Conservation (phyloP, 1,140 invertebrate genomes). For the Pseudoatta argentina region DNA sequence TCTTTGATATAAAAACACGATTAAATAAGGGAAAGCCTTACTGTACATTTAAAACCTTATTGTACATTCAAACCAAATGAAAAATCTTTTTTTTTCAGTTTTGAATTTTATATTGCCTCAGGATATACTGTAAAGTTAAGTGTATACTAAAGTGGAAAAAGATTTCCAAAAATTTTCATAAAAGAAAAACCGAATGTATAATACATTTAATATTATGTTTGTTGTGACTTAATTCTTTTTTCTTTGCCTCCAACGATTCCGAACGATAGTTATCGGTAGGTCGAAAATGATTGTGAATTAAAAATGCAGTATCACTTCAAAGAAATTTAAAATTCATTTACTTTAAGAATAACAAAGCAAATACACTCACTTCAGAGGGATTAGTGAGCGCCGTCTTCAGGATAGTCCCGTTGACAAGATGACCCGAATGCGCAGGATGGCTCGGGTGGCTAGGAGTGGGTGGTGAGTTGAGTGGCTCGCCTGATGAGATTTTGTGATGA, state of each 20-base stretch:
- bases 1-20: neutral
- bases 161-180: neutral
- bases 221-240: neutral
- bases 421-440: slow-evolving; percentile 86
- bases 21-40: neutral
- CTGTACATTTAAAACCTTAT: neutral
- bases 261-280: too few relatives aligned
- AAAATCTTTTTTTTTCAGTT: neutral
- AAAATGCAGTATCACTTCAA: neutral
- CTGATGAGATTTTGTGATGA: slow-evolving; percentile 84
- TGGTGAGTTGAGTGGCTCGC: slow-evolving; percentile 83
- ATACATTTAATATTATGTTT: neutral
- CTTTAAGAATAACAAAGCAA: neutral
- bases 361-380: slow-evolving; percentile 92
- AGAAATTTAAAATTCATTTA: slow-evolving; percentile 1
- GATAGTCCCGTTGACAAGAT: slow-evolving; percentile 95
- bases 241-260: neutral
- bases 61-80: neutral
- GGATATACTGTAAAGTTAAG: neutral
- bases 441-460: slow-evolving; percentile 84
- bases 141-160: too few relatives aligned
- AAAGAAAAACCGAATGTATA: neutral
- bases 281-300: neutral
- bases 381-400: slow-evolving; percentile 97
- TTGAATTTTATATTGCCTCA: neutral